These are phyloP conservation scores for Siphlonurus alternatus DNA, from an alignment of 2,888 invertebrate genomes.

Conservation along the genomic window DNA sequence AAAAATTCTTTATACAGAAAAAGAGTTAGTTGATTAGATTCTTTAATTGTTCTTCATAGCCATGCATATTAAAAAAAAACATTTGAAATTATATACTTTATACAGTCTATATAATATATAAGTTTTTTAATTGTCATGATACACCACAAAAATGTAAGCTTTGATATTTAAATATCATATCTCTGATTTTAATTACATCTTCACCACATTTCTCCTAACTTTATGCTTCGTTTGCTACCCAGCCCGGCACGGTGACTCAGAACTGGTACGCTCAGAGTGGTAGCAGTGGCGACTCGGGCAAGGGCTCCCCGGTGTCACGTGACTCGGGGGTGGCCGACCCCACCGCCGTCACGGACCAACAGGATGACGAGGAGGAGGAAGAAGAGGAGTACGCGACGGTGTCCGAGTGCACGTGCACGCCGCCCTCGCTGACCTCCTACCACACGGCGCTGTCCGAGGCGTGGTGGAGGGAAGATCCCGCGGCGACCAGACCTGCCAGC, in stretches of 20 bases:
- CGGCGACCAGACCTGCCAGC: constrained; percentile 21
- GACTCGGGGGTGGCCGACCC: neutral
- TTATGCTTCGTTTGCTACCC: too few species aligned
- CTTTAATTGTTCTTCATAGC: too few species aligned
- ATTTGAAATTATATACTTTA: too few species aligned
- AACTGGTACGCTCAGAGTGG: neutral
- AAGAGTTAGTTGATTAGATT: too few species aligned
- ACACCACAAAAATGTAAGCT: too few species aligned
- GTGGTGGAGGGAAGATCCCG: constrained; percentile 35
- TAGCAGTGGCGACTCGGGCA: neutral
- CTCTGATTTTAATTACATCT: too few species aligned
- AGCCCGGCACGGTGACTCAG: neutral
- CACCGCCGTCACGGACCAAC: neutral
- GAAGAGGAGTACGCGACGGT: constrained; percentile 49
- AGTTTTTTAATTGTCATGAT: too few species aligned
- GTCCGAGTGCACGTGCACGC: constrained; percentile 44
- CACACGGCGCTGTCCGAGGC: constrained; percentile 37
- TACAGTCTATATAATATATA: too few species aligned
- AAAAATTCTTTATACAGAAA: too few species aligned
- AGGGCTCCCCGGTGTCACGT: neutral
- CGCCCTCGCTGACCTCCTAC: constrained; percentile 48
- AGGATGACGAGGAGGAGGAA: constrained; percentile 9
- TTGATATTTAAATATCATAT: too few species aligned
- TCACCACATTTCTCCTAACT: too few species aligned
- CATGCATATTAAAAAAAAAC: too few species aligned